Evolutionary conservation across 1,140 invertebrate species (phyloP), one percentile per base, ranked within the genome.

Genomic region (Drosophila gunungcola): DNA sequence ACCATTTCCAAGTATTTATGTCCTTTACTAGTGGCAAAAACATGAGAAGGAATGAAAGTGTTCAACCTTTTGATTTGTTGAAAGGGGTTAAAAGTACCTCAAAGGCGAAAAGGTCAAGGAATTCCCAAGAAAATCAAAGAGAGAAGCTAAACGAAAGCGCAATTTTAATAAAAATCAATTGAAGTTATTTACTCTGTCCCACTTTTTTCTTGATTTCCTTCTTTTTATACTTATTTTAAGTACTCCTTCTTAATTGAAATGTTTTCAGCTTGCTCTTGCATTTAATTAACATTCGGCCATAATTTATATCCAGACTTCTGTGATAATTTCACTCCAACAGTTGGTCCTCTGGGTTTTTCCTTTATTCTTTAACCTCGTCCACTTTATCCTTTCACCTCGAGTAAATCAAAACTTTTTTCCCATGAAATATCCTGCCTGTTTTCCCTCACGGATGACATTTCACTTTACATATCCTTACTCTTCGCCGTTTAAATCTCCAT

Each of bases 201-300:
- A 32, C 3, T 36, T 36, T 11, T 62, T 34, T 27, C 27, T 3
- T 12, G 0, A 1, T 9, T 4, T 27, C 2, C 6, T 7, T 32
- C 29, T 7, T 32, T 7, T 6, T 7, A 5, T 32, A 32, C 29
- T 4, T 6, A 3, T 7, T 43, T 27, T 16, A 43, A n/a, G 10
- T 3, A 5, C 12, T 43, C 7, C 36, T 53, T 29, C 10, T 36
- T 10, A 48, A 38, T 39, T 11, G 49, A 36, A 32, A 48, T 55
- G 16, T 69, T 69, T 48, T 16, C 13, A 67, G 39, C 48, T 55
- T 38, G 12, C 12, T 10, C 1, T 48, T 48, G 41, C 41, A 55
- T 69, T 69, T 68, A 69, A 68, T 55, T 68, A 69, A 55, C 49
- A 39, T 69, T 70, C 67, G 49, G 42, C 63, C 49, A 21, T 27